Evolutionary conservation across 53 echinoderm and acorn worm genomes (phyloP), one percentile per base, ranked within the genome.

Genomic region (Glandiceps talaboti): DNA sequence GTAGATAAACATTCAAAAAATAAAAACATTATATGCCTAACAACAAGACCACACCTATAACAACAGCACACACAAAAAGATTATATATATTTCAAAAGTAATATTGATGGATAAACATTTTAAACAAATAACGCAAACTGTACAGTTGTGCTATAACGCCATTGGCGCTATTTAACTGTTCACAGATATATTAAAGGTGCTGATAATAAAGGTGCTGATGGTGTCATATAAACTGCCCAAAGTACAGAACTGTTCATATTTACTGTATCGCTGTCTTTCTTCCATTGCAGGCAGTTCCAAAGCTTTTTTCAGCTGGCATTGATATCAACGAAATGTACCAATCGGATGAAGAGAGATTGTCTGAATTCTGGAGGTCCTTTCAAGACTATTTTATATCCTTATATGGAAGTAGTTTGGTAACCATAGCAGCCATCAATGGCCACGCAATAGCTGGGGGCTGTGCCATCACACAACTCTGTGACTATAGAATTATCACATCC

Each of bases 391-490:
- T 81, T 81, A 33, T 90, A 28, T 29, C 78, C 0, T 33, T 87
- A 1, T 90, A 90, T 33, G 84, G 79, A 14, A 83, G 84, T 20
- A 76, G 77, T 30, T 84, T 90, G 28, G 84, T 83, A 78, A 87
- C 79, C 1, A 79, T 87, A 26, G 90, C 87, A 29, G 90, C 90
- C 14, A 90, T 90, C 33, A 90, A 90, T 76, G 88, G 88, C 0
- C 85, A 85, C 25, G 81, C 81, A 27, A 77, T 82, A 0, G 88
- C 88, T 6, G 88, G 78, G 74, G 88, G 88, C 0, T 85, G 81
- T 82, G 79, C 85, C 26, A 27, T 84, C 1, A 82, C 86, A 20
- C 32, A 85, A 1, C 73, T 81, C 28, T 89, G 85, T 64, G 89
- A 89, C 77, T 85, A 82, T 30, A 75, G 89, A 20, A 86, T 89